Evolutionary conservation across 2,888 invertebrate species (phyloP), one percentile per base, ranked within the genome.

Genomic region (Ryuthela nishihirai): DNA sequence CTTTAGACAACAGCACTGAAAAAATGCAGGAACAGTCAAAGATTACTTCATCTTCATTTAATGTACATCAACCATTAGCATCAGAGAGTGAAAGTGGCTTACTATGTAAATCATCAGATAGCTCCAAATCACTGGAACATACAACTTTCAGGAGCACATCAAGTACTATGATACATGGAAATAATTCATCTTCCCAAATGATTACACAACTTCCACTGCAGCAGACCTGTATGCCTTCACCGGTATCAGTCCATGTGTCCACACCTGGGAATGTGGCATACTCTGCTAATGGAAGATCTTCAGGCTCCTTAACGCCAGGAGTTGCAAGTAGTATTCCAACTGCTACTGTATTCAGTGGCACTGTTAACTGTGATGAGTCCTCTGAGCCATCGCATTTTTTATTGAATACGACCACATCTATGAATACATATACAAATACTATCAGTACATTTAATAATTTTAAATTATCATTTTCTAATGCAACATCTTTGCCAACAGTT

Each of bases 351-450:
- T 26, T 54, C 35, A 49, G 38, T 54, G 49, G 49, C 20, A 39
- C 49, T 12, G 40, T 12, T 35, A 54, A 50, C 49, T 47, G 61
- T 47, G 62, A 59, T 39, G 59, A 59, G 52, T 52, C 59, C 26
- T 48, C 26, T 48, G 50, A 53, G 41, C 40, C 49, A 54, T 44
- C 62, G 50, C 56, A 53, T 66, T 66, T 66, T 66, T 66, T 66
- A 66, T 64, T 44, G 65, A 66, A 65, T 66, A 66, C 66, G 65
- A 66, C 66, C 65, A 66, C 66, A 65, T 66, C 66, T 66, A 66
- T 66, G 66, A 66, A 63, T 66, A 66, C 66, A 66, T 66, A 62
- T 65, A 66, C 62, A 65, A 65, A 54, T 66, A 64, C 45, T 64
- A 64, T 52, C 64, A 64, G 41, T 62, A 62, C 54, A 64, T 64